Evolutionary conservation across 2,888 invertebrate species (phyloP).

Genomic region (Ophonus ardosiacus): DNA sequence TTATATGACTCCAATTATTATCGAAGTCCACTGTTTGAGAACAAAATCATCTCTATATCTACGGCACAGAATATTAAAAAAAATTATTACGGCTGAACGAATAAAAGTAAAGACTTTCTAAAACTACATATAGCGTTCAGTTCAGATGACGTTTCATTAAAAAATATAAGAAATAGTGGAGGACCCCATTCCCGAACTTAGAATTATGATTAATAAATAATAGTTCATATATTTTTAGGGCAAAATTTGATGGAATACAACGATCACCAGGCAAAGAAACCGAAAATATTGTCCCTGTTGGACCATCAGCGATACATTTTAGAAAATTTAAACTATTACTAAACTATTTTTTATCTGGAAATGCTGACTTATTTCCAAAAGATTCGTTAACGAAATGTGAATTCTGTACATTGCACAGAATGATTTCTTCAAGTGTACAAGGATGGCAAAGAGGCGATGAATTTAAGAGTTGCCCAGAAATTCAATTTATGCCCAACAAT

Average conservation of each 20-base stretch:
- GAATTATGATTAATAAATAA: not conserved
- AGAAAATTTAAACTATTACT: slow-evolving; percentile 80
- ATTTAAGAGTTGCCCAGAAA: slow-evolving; percentile 76
- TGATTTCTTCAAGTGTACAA: slow-evolving; percentile 80
- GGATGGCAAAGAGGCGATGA: slow-evolving; percentile 81
- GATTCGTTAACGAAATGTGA: slow-evolving; percentile 75
- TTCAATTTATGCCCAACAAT: slow-evolving; percentile 14
- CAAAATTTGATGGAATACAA: slow-evolving; percentile 81
- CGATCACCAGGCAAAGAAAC: slow-evolving; percentile 76
- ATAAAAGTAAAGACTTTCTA: no score
- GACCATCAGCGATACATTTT: slow-evolving; percentile 80
- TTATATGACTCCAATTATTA: no score
- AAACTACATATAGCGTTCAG: no score
- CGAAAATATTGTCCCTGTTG: slow-evolving; percentile 78
- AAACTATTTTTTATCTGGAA: slow-evolving; percentile 79
- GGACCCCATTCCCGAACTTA: not conserved
- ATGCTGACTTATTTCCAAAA: slow-evolving; percentile 70
- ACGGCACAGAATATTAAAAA: no score
- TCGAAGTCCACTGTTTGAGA: no score
- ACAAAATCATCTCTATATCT: no score
- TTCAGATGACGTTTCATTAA: no score
- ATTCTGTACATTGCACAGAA: slow-evolving; percentile 77
- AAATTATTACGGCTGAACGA: no score
- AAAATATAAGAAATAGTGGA: no score
- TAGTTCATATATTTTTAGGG: slow-evolving; percentile 72